Evolutionary conservation across 2,888 invertebrate species (phyloP).

Genomic region (Phyllotreta striolata): DNA sequence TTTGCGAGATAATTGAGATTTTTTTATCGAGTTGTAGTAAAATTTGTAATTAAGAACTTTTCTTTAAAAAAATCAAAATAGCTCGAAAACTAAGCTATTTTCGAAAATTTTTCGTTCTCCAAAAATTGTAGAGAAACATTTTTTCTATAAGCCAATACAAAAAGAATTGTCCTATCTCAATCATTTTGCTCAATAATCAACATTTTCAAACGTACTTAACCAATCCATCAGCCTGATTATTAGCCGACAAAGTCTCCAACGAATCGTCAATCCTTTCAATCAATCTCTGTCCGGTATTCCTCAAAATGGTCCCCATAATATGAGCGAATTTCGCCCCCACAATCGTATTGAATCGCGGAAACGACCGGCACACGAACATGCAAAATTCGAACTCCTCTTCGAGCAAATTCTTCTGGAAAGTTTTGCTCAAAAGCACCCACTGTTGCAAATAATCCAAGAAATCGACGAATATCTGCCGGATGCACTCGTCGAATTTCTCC

Average conservation of each 20-base stretch:
- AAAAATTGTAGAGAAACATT: no score
- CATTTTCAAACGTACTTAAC: no score
- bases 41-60: no score
- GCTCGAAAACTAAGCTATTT: no score
- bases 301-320: conserved; percentile 63
- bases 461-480: conserved; percentile 67
- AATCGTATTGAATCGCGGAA: conserved; percentile 73
- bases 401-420: conserved; percentile 76
- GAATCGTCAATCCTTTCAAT: conserved; percentile 60
- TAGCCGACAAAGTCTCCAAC: conserved; percentile 46
- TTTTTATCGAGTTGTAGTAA: no score
- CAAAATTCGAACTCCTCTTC: conserved; percentile 92
- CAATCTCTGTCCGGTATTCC: conserved; percentile 62
- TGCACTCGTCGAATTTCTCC: conserved; percentile 78
- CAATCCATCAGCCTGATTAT: conserved; percentile 47
- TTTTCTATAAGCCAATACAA: no score
- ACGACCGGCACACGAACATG: conserved; percentile 78
- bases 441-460: conserved; percentile 87
- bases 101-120: no score
- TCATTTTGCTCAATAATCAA: no score
- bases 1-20: no score
- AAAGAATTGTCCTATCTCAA: no score
- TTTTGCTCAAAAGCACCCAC: conserved; percentile 77
- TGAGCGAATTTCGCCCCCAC: conserved; percentile 80
- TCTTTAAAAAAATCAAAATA: no score